Conservation (phyloP, 92 coral and sea anemone genomes). For the Bergia puertoricense region DNA sequence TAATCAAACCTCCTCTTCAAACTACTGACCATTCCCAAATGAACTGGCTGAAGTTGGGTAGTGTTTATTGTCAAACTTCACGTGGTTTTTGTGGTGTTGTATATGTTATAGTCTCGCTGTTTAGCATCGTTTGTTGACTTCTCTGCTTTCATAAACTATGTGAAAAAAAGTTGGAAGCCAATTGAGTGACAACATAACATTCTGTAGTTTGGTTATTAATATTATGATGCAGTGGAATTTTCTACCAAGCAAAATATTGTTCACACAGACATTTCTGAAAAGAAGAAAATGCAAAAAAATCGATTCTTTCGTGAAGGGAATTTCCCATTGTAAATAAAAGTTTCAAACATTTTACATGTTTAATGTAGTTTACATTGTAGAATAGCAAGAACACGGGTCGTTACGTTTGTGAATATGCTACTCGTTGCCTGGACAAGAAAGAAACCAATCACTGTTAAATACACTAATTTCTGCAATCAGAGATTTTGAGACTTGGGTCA, state of each 20-base stretch:
- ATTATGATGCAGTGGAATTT: neutral
- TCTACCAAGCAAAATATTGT: slow-evolving; percentile 9
- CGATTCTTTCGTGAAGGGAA: slow-evolving; percentile 47
- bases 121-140: neutral
- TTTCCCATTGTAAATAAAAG: slow-evolving; percentile 44
- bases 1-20: neutral
- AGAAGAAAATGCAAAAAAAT: slow-evolving; percentile 10
- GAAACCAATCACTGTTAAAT: slow-evolving; percentile 68
- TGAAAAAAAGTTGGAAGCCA: neutral
- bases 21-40: neutral
- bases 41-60: neutral
- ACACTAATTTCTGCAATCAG: slow-evolving; percentile 58
- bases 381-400: slow-evolving; percentile 2
- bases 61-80: neutral
- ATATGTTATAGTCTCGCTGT: neutral
- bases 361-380: slow-evolving; percentile 28
- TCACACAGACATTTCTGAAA: slow-evolving; percentile 37
- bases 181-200: slow-evolving; percentile 18
- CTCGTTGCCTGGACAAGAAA: slow-evolving; percentile 33
- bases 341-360: slow-evolving; percentile 42
- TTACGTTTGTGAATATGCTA: slow-evolving; percentile 11
- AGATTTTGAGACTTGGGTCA: neutral
- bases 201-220: neutral
- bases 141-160: neutral
- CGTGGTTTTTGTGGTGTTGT: neutral